Evolutionary conservation across 2,113 vertebrate species (phyloP), one percentile per base, ranked within the genome.

Genomic region (Cynocephalus volans): DNA sequence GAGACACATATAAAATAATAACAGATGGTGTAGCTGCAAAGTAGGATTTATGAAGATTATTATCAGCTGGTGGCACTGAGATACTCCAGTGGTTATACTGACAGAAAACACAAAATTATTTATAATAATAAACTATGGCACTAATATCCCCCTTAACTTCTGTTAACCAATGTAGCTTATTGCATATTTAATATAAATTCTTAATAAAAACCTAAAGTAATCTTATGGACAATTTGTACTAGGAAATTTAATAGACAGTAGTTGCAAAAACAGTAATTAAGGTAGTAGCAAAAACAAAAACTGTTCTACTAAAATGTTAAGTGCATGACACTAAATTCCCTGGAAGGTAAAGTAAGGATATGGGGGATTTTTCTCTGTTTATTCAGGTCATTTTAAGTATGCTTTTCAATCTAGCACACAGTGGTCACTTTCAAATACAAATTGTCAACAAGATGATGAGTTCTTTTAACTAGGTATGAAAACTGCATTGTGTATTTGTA

Each of bases 31-130:
- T 93, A 94, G 96, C 96, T 98, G 96, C 98, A 97, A 98, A 98
- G 97, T 97, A 98, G 97, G 97, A 98, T 98, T 98, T 98, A 97
- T 97, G 96, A 98, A 98, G 98, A 98, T 98, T 98, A 98, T 96
- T 96, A 94, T 97, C 96, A 97, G 96, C 97, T 98, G 98, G 87
- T 97, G 95, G 82, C 97, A 80, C 93, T 97, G 93, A 96, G 95
- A 93, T 85, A 96, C 94, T 98, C 93, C 97, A 98, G 95, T 97
- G 97, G 97, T 98, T 98, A 97, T 79, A 97, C 36, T 97, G 96
- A 98, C 97, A 95, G 97, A 92, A 98, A 96, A 98, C 96, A 96
- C 79, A 98, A 95, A 90, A 95, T 90, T 88, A 81, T 95, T 98
- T 93, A 94, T 97, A 89, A 48, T 96, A 97, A 97, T 98, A 79